phyloP scores from a whole-genome alignment of 2,113 vertebrate genomes.

The Syrmaticus mikado region DNA sequence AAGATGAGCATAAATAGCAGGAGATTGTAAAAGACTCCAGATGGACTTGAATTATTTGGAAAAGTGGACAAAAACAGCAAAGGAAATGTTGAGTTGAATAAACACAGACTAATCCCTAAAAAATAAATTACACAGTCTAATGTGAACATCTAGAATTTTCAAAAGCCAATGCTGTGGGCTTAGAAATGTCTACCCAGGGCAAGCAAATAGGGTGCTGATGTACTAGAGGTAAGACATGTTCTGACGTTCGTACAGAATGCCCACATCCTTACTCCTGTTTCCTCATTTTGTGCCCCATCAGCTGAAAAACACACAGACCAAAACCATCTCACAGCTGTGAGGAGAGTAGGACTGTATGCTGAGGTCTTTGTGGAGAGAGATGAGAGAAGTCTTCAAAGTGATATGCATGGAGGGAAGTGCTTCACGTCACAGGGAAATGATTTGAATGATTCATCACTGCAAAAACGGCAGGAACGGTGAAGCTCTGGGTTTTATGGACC shows the following conservation, averaged over 20 bases:
- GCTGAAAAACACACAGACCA: neutral
- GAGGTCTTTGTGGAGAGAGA: neutral
- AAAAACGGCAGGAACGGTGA: neutral
- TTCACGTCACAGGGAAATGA: neutral
- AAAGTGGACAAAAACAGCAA: neutral
- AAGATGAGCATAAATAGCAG: slow-evolving; percentile 37
- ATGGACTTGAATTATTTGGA: neutral
- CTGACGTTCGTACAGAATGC: neutral
- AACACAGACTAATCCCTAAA: neutral
- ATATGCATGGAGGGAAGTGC: neutral
- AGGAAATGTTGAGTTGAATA: neutral
- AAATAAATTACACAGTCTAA: neutral
- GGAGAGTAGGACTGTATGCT: neutral
- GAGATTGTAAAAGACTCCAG: slow-evolving; percentile 33
- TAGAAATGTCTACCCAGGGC: neutral
- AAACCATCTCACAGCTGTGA: neutral
- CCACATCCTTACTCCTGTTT: neutral
- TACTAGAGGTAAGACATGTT: neutral
- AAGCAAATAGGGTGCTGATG: neutral
- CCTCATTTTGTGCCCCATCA: neutral
- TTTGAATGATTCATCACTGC: neutral
- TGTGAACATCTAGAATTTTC: neutral
- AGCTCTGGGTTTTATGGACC: neutral
- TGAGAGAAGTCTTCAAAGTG: neutral
- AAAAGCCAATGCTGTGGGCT: neutral